Evolutionary conservation across 92 coral and sea anemone species (phyloP), one percentile per base, ranked within the genome.

Genomic region (Meandrina meandrites): DNA sequence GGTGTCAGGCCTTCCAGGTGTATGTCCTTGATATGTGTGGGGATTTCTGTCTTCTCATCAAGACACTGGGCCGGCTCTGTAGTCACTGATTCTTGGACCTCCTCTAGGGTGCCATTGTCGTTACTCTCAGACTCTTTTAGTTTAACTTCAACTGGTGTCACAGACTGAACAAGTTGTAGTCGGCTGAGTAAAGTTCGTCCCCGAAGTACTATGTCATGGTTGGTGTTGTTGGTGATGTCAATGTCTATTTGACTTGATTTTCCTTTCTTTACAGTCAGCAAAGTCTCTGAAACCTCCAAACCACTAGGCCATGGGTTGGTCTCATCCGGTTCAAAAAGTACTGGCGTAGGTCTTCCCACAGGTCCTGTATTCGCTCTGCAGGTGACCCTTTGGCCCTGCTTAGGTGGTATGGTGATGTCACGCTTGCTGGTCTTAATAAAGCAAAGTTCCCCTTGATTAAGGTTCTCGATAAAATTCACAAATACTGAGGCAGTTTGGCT

Each of bases 121-220:
- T 58, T 70, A 51, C 67, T 57, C 4, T 71, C 58, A 6, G 91
- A 89, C 34, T 72, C 87, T 79, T 81, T 81, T 42, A 81, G 35
- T 50, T 79, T 78, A 30, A 91, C 94, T 45, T 88, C 91, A 27
- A 90, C 79, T 42, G 96, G 91, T 14, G 94, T 93, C 48, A 86
- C 92, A 48, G 96, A 93, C 86, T 88, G 90, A n/a, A 91, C 96
- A 77, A 91, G 88, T 66, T 86, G 86, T 22, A 92, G 81, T 45
- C 91, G 88, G 22, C 93, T 90, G 14, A 90, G 86, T 45, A 79
- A 14, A 36, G 90, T 90, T 45, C 89, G 58, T 8, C 92, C 84
- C 31, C 87, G 79, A 37, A 87, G 48, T 68, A 70, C 79, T 53
- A 92, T 85, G 32, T 76, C 91, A 80, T 92, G 95, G 86, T 90